A percentile compares a stretch with the other conserved stretches of the same genome.
These are phyloP conservation scores for Ibidorhyncha struthersii DNA, from an alignment of 2,113 vertebrate genomes.

Conservation along the genomic window DNA sequence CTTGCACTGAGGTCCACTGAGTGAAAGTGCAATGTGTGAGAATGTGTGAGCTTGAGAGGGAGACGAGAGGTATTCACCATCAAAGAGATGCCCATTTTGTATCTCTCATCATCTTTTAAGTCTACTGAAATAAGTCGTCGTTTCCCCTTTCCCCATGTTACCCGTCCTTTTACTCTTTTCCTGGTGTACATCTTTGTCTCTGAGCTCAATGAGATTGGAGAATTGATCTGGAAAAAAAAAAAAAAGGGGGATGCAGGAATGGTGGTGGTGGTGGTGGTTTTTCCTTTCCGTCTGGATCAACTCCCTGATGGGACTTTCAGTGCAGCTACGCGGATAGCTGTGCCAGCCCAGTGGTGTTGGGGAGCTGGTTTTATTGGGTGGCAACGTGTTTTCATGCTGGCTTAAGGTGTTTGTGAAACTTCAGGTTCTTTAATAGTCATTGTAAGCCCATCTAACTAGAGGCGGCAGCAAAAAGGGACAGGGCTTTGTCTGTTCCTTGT, in stretches of 20 bases:
- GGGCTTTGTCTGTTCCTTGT: accelerated
- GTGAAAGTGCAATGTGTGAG: not conserved
- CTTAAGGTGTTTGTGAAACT: not conserved
- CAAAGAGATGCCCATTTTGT: too few relatives aligned
- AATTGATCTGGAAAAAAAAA: not conserved
- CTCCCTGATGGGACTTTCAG: not conserved
- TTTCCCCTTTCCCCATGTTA: not conserved
- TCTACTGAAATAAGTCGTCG: not conserved
- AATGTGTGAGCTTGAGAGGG: not conserved
- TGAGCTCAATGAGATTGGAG: not conserved
- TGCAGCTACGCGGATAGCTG: not conserved
- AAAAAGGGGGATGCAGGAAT: too few relatives aligned
- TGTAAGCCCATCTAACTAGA: not conserved
- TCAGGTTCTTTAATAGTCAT: too few relatives aligned
- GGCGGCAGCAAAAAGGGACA: not conserved
- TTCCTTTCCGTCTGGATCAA: not conserved
- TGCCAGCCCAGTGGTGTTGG: accelerated
- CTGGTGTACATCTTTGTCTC: not conserved
- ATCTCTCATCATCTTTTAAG: accelerated
- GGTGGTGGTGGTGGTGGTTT: not conserved
- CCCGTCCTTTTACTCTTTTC: not conserved
- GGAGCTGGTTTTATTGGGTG: not conserved
- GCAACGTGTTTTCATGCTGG: not conserved
- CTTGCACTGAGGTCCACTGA: not conserved
- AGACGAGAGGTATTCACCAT: accelerated